These are phyloP conservation scores for Melipona beecheii DNA, from an alignment of 2,888 invertebrate genomes.

Conservation along the genomic window DNA sequence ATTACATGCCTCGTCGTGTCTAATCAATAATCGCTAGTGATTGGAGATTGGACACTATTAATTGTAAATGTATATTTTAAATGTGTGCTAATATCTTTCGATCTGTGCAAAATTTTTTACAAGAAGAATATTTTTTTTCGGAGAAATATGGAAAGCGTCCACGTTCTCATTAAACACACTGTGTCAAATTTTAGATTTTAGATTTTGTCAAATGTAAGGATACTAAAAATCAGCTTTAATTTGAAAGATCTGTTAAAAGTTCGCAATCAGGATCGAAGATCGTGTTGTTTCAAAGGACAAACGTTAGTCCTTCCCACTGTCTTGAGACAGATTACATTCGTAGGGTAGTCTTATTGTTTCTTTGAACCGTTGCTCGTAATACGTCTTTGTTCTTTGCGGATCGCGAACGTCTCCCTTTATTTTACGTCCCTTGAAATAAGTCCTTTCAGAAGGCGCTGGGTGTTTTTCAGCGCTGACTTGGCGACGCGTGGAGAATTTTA, in stretches of 20 bases:
- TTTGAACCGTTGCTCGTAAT: constrained; percentile 25
- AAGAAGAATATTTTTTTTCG: no score
- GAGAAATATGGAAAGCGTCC: no score
- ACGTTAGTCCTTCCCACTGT: neutral
- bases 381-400: neutral
- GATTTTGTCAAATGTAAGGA: neutral
- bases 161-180: no score
- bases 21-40: no score
- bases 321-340: neutral
- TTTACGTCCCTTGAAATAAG: constrained; percentile 10
- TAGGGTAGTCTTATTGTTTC: constrained; percentile 32
- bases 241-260: neutral
- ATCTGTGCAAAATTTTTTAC: no score
- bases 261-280: neutral
- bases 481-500: neutral
- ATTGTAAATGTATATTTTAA: no score
- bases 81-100: no score
- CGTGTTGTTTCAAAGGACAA: neutral
- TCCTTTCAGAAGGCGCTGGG: constrained; percentile 2
- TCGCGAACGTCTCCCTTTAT: constrained; percentile 26
- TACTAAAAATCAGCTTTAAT: neutral
- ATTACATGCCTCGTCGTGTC: no score
- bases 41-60: no score
- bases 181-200: neutral
- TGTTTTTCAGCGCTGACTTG: neutral